phyloP scores from a whole-genome alignment of 2,888 invertebrate genomes.

The Ligdia adustata region DNA sequence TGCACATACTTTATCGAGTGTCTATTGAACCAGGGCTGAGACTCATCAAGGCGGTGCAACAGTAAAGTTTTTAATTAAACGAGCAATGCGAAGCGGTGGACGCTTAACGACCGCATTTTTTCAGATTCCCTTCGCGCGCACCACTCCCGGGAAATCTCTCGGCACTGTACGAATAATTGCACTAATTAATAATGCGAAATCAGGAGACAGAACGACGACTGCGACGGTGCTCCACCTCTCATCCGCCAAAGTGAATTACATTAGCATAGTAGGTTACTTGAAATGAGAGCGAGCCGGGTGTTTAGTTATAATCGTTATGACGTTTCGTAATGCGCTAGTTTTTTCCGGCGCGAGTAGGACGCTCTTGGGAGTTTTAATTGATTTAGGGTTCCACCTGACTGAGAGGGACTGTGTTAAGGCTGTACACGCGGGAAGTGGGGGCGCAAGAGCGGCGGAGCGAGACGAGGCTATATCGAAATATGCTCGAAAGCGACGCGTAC shows the following conservation, averaged over 20 bases:
- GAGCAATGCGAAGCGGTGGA: slow-evolving; percentile 53
- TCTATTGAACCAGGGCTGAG: slow-evolving; percentile 41
- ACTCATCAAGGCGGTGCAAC: slow-evolving; percentile 59
- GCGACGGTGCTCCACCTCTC: slow-evolving; percentile 50
- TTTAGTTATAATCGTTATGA: slow-evolving; percentile 21
- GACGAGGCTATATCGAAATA: not conserved
- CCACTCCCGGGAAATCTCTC: slow-evolving; percentile 70
- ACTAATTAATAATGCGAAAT: slow-evolving; percentile 73
- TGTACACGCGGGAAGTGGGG: slow-evolving; percentile 1
- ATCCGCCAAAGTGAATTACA: slow-evolving; percentile 56
- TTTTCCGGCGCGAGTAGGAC: slow-evolving; percentile 39
- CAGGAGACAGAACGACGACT: slow-evolving; percentile 46
- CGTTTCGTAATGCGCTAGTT: slow-evolving; percentile 43
- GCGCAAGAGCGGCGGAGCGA: too few relatives aligned
- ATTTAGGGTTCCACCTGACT: slow-evolving; percentile 60
- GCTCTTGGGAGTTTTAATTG: slow-evolving; percentile 64
- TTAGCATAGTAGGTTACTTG: slow-evolving; percentile 52
- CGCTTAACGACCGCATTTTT: slow-evolving; percentile 77
- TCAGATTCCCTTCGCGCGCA: slow-evolving; percentile 64
- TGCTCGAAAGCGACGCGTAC: slow-evolving; percentile 19
- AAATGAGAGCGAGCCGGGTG: slow-evolving; percentile 40
- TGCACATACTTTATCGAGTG: slow-evolving; percentile 23
- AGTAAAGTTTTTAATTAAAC: slow-evolving; percentile 80
- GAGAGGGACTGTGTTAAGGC: slow-evolving; percentile 24
- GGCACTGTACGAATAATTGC: slow-evolving; percentile 70